Base-by-base conservation (phyloP, 2,888 invertebrate species). In the Parasteatoda lunata region DNA sequence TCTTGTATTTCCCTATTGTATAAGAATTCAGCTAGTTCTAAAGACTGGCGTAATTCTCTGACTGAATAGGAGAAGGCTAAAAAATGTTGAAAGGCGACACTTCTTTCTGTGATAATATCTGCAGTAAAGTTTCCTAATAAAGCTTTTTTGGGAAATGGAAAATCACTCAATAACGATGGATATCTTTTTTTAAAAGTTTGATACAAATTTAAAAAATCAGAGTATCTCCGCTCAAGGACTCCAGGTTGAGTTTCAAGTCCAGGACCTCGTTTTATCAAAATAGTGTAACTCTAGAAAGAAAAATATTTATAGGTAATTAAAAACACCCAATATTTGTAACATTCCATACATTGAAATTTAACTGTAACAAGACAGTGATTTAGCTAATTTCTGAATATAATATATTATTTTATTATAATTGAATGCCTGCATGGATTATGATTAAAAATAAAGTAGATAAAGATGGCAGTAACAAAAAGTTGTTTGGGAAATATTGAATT, bases 121-220 rank as follows among this genome's bases (percentile, higher is more conserved):
- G 91, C 90, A 3, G 91, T 91, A 88, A 92, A 92, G 89, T 92
- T 92, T 5, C 92, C 92, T 51, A 91, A 84, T 5, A 92, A 81
- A n/a, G 91, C 89, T 89, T 92, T 92, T 78, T 91, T 91, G 0
- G 92, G 92, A 89, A 92, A 92, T n/a, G 91, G 90, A 45, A 92
- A 90, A 45, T 90, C 90, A 8, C 68, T 49, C 90, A 92, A 90
- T 7, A 90, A 78, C 9, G 90, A 77, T 3, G 91, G 91, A 84
- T 90, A 91, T 7, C 88, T 88, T 84, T 91, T 91, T 77, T 89
- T 90, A 51, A 92, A 86, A 9, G 89, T 86, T n/a, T 90, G 88
- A 89, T 91, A 91, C 6, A 92, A 89, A 66, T 90, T 89, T 77
- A 91, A 91, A 89, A 92, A 92, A 88, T 92, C 92, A 0, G 92